Evolutionary conservation across 1,140 invertebrate genomes (phyloP).

Genomic region (Argopecten irradians): DNA sequence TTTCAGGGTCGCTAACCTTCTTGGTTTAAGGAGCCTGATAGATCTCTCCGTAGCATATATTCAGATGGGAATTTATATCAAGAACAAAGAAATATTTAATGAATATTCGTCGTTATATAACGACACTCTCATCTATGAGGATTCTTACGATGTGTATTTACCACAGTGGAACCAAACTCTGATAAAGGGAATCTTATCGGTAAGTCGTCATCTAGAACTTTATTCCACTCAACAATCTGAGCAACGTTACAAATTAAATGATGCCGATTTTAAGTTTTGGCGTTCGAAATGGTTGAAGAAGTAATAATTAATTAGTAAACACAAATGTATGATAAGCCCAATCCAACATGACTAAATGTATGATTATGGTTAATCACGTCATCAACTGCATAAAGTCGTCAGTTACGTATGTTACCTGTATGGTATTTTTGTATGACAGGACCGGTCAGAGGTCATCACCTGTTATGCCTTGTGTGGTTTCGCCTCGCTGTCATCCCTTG

Average conservation of each 20-base stretch:
- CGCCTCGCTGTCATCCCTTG: neutral
- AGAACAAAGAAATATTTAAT: neutral
- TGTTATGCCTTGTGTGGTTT: neutral
- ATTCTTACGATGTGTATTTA: neutral
- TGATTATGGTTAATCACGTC: too few species aligned
- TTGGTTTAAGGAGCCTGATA: conserved; percentile 38
- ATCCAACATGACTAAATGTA: too few species aligned
- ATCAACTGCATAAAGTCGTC: too few species aligned
- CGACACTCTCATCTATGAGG: neutral
- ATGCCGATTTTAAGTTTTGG: too few species aligned
- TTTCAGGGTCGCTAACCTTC: conserved; percentile 38
- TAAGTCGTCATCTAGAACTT: too few species aligned
- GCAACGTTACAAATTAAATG: too few species aligned
- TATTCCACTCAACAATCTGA: too few species aligned
- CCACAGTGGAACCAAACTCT: neutral
- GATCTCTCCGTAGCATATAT: conserved; percentile 24
- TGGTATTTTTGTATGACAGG: neutral
- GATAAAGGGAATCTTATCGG: neutral
- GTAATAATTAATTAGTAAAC: too few species aligned
- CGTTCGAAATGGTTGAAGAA: too few species aligned
- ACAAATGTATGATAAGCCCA: too few species aligned
- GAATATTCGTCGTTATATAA: neutral
- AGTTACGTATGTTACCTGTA: too few species aligned
- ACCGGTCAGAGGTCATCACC: neutral
- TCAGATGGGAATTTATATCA: neutral